Evolutionary conservation across 2,797 vertebrate species (phyloP).

Genomic region (Rhabdophis nuchalis): DNA sequence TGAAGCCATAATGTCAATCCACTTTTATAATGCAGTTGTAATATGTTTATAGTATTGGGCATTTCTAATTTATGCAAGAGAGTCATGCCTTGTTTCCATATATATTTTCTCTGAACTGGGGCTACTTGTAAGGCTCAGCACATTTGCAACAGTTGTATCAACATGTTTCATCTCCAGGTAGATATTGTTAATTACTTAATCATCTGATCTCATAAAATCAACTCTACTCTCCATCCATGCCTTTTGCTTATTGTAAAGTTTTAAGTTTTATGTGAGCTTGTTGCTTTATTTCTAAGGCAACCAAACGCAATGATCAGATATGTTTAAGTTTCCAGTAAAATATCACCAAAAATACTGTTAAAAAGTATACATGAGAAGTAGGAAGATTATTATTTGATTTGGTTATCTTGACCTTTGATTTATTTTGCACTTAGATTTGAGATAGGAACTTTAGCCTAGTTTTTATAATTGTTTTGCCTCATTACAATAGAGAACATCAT

Average conservation of each 20-base stretch:
- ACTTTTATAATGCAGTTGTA: neutral
- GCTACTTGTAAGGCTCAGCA: neutral
- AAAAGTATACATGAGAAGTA: neutral
- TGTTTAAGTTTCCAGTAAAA: neutral
- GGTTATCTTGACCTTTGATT: rapidly evolving
- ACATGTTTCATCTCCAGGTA: neutral
- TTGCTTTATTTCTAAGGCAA: conserved; percentile 19
- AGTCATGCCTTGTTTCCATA: neutral
- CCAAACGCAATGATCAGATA: rapidly evolving
- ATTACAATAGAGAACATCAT: conserved; percentile 8
- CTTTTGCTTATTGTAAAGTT: neutral
- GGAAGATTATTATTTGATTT: neutral
- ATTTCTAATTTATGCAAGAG: neutral
- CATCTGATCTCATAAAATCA: neutral
- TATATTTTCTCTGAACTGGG: rapidly evolving
- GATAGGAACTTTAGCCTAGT: neutral
- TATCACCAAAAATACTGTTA: neutral
- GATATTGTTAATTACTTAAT: neutral
- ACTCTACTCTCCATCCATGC: neutral
- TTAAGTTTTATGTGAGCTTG: rapidly evolving
- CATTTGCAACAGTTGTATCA: neutral
- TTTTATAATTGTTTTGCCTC: neutral
- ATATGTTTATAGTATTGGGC: neutral
- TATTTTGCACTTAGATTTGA: neutral
- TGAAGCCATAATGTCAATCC: neutral